A percentile compares a stretch with the other conserved stretches of the same genome.
These are phyloP conservation scores for Panulirus ornatus DNA, from an alignment of 1,140 invertebrate genomes.

Conservation along the genomic window DNA sequence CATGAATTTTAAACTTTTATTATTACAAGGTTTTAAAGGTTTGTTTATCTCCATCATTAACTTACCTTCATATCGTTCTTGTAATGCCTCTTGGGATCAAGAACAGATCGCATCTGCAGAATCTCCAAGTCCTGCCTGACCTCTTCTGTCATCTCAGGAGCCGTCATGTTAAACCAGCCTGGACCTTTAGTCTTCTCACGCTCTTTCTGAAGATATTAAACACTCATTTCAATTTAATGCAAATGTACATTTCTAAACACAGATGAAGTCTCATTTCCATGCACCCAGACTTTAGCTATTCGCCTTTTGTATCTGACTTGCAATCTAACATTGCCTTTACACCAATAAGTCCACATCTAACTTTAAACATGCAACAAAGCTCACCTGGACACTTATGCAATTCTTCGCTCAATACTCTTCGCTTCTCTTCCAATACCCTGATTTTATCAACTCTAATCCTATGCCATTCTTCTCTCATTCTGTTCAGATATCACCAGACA, in stretches of 20 bases:
- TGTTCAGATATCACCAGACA: no score
- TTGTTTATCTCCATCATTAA: no score
- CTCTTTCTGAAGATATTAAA: constrained; percentile 43
- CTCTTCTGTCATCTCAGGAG: constrained; percentile 93
- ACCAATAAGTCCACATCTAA: no score
- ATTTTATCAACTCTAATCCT: no score
- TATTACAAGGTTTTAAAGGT: no score
- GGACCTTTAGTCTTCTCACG: constrained; percentile 88
- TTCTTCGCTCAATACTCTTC: no score
- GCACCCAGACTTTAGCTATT: neutral
- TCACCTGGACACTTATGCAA: no score
- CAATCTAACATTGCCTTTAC: neutral
- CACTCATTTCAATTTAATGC: neutral
- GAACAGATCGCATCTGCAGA: constrained; percentile 92
- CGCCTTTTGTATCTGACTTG: neutral
- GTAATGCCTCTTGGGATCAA: constrained; percentile 96
- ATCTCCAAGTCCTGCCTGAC: constrained; percentile 91
- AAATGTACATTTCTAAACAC: neutral
- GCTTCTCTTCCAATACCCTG: no score
- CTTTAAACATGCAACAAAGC: no score
- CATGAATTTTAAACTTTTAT: no score
- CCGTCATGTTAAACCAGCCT: constrained; percentile 92
- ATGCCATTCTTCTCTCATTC: no score
- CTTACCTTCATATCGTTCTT: constrained; percentile 87
- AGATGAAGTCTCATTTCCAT: neutral